These are phyloP conservation scores for Solea solea DNA, from an alignment of 2,113 vertebrate species.

Conservation along the genomic window DNA sequence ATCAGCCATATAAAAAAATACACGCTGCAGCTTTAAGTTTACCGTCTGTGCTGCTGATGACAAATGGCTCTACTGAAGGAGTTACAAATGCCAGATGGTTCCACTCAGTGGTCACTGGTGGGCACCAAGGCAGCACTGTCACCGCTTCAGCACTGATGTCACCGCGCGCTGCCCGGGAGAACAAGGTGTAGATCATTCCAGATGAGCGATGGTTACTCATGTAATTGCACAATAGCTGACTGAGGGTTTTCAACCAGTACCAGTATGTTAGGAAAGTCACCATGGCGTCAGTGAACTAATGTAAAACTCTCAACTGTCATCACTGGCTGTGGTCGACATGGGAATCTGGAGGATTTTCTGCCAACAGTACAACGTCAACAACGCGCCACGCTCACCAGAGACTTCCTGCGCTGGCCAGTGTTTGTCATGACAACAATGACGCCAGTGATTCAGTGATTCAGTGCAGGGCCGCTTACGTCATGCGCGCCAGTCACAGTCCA, in stretches of 20 bases:
- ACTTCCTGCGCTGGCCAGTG: conserved; percentile 46
- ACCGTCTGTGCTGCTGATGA: too few species aligned
- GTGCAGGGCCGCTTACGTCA: conserved; percentile 19
- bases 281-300: neutral
- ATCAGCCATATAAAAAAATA: too few species aligned
- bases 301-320: neutral
- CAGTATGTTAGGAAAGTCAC: neutral
- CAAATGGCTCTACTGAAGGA: neutral
- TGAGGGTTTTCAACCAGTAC: neutral
- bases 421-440: conserved; percentile 53
- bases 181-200: conserved; percentile 62
- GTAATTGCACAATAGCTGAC: neutral
- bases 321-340: neutral
- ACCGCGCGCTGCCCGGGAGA: conserved; percentile 52
- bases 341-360: conserved; percentile 22
- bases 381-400: conserved; percentile 35
- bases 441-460: conserved; percentile 38
- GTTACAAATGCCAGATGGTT: conserved; percentile 46
- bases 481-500: neutral
- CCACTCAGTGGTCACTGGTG: conserved; percentile 50
- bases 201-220: conserved; percentile 18
- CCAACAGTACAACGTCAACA: conserved; percentile 28
- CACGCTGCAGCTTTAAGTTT: too few species aligned
- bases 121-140: conserved; percentile 57
- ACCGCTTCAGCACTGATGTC: conserved; percentile 55